Evolutionary conservation across 1,140 invertebrate genomes (phyloP).

Genomic region (Cydia strobilella): DNA sequence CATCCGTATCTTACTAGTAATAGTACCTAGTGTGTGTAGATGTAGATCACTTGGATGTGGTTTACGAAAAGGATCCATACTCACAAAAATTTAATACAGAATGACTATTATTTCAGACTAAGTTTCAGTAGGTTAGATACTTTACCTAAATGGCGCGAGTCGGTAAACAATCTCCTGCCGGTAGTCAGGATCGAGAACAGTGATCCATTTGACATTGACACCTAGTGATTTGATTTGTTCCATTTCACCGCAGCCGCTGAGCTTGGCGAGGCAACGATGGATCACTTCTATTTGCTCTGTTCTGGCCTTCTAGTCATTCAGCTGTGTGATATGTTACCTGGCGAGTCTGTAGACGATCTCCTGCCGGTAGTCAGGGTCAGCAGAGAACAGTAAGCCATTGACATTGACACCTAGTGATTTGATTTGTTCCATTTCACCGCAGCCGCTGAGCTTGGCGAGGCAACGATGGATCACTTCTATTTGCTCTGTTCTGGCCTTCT

Average conservation of each 20-base stretch:
- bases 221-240: constrained; percentile 44
- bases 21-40: too few relatives aligned
- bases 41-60: too few relatives aligned
- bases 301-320: too few relatives aligned
- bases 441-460: constrained; percentile 48
- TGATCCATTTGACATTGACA: constrained; percentile 52
- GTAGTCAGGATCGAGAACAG: constrained; percentile 65
- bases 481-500: too few relatives aligned
- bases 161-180: constrained; percentile 54
- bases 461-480: too few relatives aligned
- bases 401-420: constrained; percentile 48
- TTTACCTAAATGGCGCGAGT: too few relatives aligned
- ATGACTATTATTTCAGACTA: too few relatives aligned
- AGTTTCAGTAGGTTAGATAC: too few relatives aligned
- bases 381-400: constrained; percentile 57
- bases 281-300: too few relatives aligned
- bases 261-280: constrained; percentile 34
- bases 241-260: constrained; percentile 57
- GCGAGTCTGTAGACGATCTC: constrained; percentile 57
- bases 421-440: constrained; percentile 52
- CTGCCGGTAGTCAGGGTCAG: constrained; percentile 57
- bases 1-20: too few relatives aligned
- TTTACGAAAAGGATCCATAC: too few relatives aligned
- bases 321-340: constrained; percentile 37
- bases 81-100: too few relatives aligned